Evolutionary conservation across 2,888 invertebrate species (phyloP), one percentile per base, ranked within the genome.

Genomic region (Nephrotoma flavescens): DNA sequence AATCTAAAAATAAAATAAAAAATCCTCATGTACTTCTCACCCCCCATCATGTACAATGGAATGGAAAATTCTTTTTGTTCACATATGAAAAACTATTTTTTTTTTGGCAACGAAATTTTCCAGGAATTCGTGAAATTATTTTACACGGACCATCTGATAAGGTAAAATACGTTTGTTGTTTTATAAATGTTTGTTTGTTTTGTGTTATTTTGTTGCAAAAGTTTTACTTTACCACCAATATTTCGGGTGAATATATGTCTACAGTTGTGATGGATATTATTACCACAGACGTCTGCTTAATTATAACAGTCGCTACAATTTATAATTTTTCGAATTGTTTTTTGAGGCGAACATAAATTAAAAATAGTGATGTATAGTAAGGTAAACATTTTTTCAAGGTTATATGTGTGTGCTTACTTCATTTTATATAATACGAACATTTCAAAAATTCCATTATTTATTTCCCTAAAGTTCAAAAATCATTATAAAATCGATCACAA

Each of bases 61-160:
- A 85, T 19, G 31, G 71, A 71, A 71, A 71, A 71, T 31, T 71
- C 6, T 71, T 71, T 71, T 71, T 71, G 31, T 71, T 71, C 71
- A 71, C 71, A 71, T 71, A 71, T 71, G 71, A 71, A 71, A 19
- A 71, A 7, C 9, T 71, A 15, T 52, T 52, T 52, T 52, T 52
- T 71, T 71, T 71, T 71, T 31, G 71, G 71, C 42, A 85, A 85
- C 19, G 6, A 41, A 12, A 41, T 42, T 19, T 85, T 85, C 85
- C 44, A 85, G 85, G 85, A 85, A 85, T 85, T 85, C 85, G 85
- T 85, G 85, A 85, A 85, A 85, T 85, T 31, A 44, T 85, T 85
- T 85, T 85, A 71, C 42, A 85, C 85, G 85, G 42, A 85, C 85
- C 85, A 85, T 85, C 85, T 42, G 85, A 85, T 85, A 85, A 85